These are phyloP conservation scores for Salarias fasciatus DNA, from an alignment of 2,797 vertebrate genomes.

Conservation along the genomic window DNA sequence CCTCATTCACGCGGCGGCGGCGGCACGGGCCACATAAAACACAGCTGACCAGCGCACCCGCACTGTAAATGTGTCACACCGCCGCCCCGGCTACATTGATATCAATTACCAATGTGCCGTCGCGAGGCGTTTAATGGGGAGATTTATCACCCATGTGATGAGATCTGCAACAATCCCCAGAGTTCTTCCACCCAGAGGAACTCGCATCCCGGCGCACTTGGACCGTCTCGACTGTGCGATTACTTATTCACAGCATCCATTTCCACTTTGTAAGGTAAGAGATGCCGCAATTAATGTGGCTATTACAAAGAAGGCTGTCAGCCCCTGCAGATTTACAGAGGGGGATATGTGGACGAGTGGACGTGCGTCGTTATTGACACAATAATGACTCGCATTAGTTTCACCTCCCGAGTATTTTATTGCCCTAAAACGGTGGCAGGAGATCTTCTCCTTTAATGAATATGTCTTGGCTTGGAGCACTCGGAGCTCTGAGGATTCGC, in stretches of 20 bases:
- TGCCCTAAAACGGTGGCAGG: conserved; percentile 27
- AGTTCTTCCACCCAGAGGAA: conserved; percentile 42
- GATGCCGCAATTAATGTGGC: conserved; percentile 65
- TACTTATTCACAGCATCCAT: conserved; percentile 59
- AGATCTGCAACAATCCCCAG: conserved; percentile 62
- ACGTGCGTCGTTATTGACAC: conserved; percentile 45
- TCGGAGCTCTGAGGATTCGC: no score
- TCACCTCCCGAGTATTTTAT: conserved; percentile 44
- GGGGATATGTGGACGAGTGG: conserved; percentile 32
- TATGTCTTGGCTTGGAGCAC: conserved; percentile 42
- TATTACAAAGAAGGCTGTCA: conserved; percentile 54
- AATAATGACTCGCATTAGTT: conserved; percentile 56
- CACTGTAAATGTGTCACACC: conserved; percentile 80
- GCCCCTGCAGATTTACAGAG: conserved; percentile 40
- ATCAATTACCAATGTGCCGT: conserved; percentile 80
- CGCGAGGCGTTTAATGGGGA: conserved; percentile 74
- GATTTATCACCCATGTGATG: conserved; percentile 76
- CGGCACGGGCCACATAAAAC: conserved; percentile 82
- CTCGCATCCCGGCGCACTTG: conserved; percentile 45
- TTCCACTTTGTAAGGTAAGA: conserved; percentile 62
- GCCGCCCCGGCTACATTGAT: conserved; percentile 76
- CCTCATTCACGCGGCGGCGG: conserved; percentile 74
- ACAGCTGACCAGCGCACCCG: conserved; percentile 78
- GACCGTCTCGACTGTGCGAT: conserved; percentile 42
- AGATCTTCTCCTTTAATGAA: conserved; percentile 35